phyloP scores from a whole-genome alignment of 2,888 invertebrate genomes.

The Philereme vetulata region DNA sequence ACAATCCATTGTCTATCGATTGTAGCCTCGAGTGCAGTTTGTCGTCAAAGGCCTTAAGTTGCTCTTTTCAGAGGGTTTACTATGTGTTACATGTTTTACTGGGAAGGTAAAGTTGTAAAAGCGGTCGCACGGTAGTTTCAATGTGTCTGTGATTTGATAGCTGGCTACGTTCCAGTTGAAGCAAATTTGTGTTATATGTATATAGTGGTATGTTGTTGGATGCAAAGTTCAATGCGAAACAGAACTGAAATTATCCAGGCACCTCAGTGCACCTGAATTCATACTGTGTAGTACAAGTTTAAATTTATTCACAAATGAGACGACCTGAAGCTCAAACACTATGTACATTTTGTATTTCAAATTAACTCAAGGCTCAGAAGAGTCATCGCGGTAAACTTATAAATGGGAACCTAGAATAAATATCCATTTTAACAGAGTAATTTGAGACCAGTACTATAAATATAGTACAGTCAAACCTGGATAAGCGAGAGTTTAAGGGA shows the following conservation, averaged over 20 bases:
- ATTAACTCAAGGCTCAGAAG: constrained; percentile 15
- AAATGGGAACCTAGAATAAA: neutral
- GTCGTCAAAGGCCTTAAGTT: constrained; percentile 73
- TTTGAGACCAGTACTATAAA: too few relatives aligned
- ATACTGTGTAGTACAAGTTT: constrained; percentile 20
- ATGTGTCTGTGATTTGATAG: constrained; percentile 18
- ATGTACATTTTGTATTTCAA: constrained; percentile 20
- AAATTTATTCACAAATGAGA: constrained; percentile 26
- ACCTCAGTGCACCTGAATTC: constrained; percentile 15
- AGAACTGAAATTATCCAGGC: constrained; percentile 15
- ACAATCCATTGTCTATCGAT: constrained; percentile 78
- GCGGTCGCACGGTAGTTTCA: constrained; percentile 31
- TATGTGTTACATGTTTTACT: constrained; percentile 49
- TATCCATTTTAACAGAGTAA: too few relatives aligned
- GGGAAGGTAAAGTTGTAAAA: constrained; percentile 31
- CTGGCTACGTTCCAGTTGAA: constrained; percentile 8
- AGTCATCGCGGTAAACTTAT: constrained; percentile 1
- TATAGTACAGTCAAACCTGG: too few relatives aligned
- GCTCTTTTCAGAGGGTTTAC: constrained; percentile 57
- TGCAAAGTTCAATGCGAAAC: constrained; percentile 15
- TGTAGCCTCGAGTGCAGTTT: constrained; percentile 73
- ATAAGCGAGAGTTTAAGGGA: too few relatives aligned
- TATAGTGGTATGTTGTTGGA: neutral
- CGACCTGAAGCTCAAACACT: constrained; percentile 7
- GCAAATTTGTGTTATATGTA: constrained; percentile 3